Evolutionary conservation across 2,113 vertebrate genomes (phyloP).

Genomic region (Apistogramma diplotaenia): DNA sequence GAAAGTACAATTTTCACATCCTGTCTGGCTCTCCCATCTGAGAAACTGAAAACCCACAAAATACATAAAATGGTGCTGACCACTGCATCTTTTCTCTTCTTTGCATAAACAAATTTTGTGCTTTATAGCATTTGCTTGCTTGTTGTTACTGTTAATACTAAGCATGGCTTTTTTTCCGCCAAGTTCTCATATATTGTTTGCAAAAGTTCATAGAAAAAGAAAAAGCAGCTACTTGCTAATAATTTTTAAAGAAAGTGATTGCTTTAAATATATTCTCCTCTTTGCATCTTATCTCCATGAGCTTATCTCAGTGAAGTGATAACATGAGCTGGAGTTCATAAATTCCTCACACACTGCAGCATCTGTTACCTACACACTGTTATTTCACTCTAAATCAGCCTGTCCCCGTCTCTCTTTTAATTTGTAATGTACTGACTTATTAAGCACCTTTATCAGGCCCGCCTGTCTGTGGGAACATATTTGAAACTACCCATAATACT

Average conservation of each 20-base stretch:
- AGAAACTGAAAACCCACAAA: not conserved
- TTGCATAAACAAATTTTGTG: not conserved
- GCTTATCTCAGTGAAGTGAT: not conserved
- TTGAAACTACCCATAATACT: not conserved
- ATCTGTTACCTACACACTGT: not conserved
- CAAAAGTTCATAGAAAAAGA: not conserved
- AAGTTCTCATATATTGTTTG: not conserved
- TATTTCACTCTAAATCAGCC: not conserved
- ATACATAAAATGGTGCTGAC: not conserved
- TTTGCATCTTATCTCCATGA: not conserved
- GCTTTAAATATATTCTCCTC: accelerated
- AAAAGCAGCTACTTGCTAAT: not conserved
- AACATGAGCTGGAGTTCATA: not conserved
- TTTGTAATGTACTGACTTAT: not conserved
- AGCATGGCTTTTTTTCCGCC: not conserved
- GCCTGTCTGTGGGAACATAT: not conserved
- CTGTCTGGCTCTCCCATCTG: not conserved
- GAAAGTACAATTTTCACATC: not conserved
- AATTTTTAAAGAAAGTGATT: not conserved
- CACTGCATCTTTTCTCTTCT: not conserved
- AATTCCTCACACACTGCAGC: not conserved
- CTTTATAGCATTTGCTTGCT: not conserved
- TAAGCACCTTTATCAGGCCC: not conserved
- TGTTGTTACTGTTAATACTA: not conserved
- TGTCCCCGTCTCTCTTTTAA: not conserved